Base-by-base conservation (phyloP, 2,888 invertebrate genomes). In the Argyresthia albistria region DNA sequence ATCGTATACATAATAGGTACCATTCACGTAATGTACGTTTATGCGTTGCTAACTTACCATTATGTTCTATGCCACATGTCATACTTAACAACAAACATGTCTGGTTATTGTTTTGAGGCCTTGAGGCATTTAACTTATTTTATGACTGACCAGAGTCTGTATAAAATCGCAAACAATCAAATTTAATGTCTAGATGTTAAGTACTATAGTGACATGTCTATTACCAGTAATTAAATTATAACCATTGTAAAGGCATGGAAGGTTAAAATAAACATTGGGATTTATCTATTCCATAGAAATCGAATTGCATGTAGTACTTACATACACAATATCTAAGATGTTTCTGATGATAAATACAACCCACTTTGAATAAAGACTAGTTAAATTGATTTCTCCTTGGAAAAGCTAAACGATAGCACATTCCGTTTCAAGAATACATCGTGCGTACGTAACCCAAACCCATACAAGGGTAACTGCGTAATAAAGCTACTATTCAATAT, bases 391-490 rank as follows among this genome's bases (percentile, higher is more conserved):
- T 25, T 25, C 2, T 25, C 25, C 2, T 25, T 25, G 25, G 25
- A 25, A 25, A 25, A 6, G 25, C 2, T 25, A 6, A n/a, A 25
- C 25, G 25, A 25, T 25, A 6, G 25, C 2, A 25, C 3, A n/a
- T n/a, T n/a, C n/a, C n/a, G n/a, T n/a, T 25, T 25, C 2, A 25
- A 25, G 25, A 4, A 25, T 25, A 25, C 25, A n/a, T n/a, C n/a
- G n/a, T n/a, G n/a, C n/a, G n/a, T n/a, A n/a, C n/a, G n/a, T n/a
- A n/a, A n/a, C n/a, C n/a, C n/a, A n/a, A n/a, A n/a, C n/a, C n/a
- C n/a, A 25, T 58, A 71, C 83, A 83, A 86, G 84, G 84, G 78
- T 76, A 83, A 83, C 81, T 63, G 65, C 79, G 68, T 77, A 72
- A 84, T 84, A 78, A 81, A 84, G 76, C 70, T 73, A 76, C 78